Base-by-base conservation (phyloP, 2,797 vertebrate genomes). In the Meda fulgida region DNA sequence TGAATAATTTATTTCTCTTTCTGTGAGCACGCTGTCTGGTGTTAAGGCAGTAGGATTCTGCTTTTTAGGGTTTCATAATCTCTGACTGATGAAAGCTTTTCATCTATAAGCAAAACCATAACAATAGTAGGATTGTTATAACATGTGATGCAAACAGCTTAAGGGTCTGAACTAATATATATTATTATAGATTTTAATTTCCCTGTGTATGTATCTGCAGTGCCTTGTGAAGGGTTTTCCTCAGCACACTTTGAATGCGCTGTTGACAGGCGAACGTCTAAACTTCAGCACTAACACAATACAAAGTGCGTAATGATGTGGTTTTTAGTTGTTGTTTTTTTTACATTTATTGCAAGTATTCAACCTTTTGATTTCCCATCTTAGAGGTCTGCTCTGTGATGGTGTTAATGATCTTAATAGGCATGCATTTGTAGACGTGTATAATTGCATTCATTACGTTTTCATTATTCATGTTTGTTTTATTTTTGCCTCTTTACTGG, bases 1-100 rank as follows among this genome's bases (percentile, higher is more conserved):
- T 94, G 94, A 95, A 95, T 96, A 95, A 95, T 95, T 95, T 96
- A 95, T 96, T 95, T 94, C 93, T 94, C 77, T 88, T 93, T 93
- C 93, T 93, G 91, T 93, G 92, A 94, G 94, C 93, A 94, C 91
- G 90, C 90, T 91, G 90, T 88, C 63, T 89, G 91, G 92, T 93
- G 94, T 93, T 92, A 94, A 91, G 82, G 81, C 90, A 92, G 89
- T 92, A 91, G 93, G 92, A 92, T 92, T 95, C 94, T 95, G 94
- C 95, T 95, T 93, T 93, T 93, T 92, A 91, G 63, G 91, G 91
- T 94, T 89, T 93, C 84, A 92, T 92, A 94, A 91, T 93, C 94
- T 93, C 93, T 94, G 94, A 94, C 93, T 93, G 93, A 95, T 92
- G 92, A 89, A 93, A 89, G 85, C 92, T 94, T 92, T 86, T 93